Evolutionary conservation across 2,888 invertebrate genomes (phyloP).

Genomic region (Odontothrips loti): DNA sequence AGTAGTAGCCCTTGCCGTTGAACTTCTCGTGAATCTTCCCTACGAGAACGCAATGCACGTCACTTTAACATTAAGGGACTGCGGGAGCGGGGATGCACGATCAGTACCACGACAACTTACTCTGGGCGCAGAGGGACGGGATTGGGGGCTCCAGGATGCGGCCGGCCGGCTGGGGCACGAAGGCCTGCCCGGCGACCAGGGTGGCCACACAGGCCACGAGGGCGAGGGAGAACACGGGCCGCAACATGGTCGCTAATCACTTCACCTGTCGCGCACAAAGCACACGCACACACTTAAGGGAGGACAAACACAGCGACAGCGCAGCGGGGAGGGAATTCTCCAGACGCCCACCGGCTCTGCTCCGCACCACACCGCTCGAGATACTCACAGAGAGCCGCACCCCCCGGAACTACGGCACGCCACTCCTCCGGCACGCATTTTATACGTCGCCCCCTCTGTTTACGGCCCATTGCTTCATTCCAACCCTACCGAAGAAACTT

Average conservation of each 20-base stretch:
- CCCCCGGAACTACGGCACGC: background rate
- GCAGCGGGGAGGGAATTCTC: background rate
- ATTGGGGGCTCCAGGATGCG: slow-evolving; percentile 74
- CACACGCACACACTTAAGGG: background rate
- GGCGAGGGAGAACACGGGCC: background rate
- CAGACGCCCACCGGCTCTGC: background rate
- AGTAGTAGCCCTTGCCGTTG: slow-evolving; percentile 72
- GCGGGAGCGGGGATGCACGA: no score
- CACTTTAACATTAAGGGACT: no score
- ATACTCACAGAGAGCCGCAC: slow-evolving; percentile 11
- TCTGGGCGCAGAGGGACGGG: slow-evolving; percentile 68
- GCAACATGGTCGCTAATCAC: background rate
- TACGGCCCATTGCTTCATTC: slow-evolving; percentile 19
- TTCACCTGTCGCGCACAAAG: background rate
- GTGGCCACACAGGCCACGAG: slow-evolving; percentile 44
- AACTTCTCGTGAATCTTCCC: slow-evolving; percentile 48
- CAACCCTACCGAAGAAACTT: background rate
- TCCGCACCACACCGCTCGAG: background rate
- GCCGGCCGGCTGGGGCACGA: slow-evolving; percentile 55
- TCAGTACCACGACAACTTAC: slow-evolving; percentile 53
- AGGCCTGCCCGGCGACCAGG: slow-evolving; percentile 60
- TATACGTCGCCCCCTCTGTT: slow-evolving; percentile 1
- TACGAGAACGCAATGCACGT: slow-evolving; percentile 37
- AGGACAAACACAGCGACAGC: background rate
- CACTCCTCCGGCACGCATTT: background rate